Evolutionary conservation across 1,140 invertebrate genomes (phyloP), one percentile per base, ranked within the genome.

Genomic region (Prorops nasuta): DNA sequence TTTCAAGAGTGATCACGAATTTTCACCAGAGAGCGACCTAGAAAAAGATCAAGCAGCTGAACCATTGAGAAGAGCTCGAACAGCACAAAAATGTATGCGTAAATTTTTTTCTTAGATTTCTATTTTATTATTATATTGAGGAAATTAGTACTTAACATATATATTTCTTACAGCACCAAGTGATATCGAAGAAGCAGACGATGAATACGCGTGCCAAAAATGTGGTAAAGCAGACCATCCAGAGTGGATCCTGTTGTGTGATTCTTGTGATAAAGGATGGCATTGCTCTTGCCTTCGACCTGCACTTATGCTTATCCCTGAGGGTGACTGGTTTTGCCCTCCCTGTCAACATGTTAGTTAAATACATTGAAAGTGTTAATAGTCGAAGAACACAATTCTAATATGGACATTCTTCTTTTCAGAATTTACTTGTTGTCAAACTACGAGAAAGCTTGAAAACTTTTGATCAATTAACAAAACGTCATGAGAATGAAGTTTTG

Each of bases 251-350:
- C 75, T 98, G 43, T 76, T 98, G 1, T 98, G 96, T 72, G 96
- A 98, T 77, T 84, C 84, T 36, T 98, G 96, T 78, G 93, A 98
- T 73, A 86, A 85, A 53, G 94, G 94, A 16, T 98, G 92, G 86
- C 96, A 98, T 79, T 93, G 92, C 38, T 91, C 89, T 3, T 98
- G 96, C 71, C 80, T 98, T 1, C 84, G 89, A 32, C 95, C 96
- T 1, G 85, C 94, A 14, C 78, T 98, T 6, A 86, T 96, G 74
- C 80, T 94, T 1, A 92, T 98, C 64, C 96, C 96, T 3, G 93
- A 97, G 68, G 95, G 95, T 16, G 91, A 97, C 69, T 98, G 96
- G 96, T 95, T 87, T 73, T 98, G 96, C 75, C 95, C 95, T 36
- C 91, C 91, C 0, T 98, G 96, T 79, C 88, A 95, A 71, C 95